A percentile compares a stretch with the other conserved stretches of the same genome.
phyloP scores from a whole-genome alignment of 2,888 invertebrate species.

The Masnerella sp. region DNA sequence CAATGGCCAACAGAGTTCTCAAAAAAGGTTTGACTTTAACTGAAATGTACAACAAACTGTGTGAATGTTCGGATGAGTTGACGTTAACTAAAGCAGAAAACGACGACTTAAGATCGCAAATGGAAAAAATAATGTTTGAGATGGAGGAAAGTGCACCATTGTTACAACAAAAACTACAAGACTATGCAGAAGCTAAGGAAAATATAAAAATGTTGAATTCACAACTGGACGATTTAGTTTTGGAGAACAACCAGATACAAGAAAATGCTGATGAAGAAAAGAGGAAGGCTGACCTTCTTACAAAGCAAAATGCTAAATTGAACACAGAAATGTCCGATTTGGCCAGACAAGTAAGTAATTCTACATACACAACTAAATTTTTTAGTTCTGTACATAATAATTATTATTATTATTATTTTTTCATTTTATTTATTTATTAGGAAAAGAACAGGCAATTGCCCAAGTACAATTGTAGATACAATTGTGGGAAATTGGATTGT shows the following conservation, averaged over 20 bases:
- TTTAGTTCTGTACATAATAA: too few species aligned
- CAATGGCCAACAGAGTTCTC: constrained; percentile 89
- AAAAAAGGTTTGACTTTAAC: constrained; percentile 94
- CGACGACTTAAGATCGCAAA: constrained; percentile 86
- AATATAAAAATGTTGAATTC: constrained; percentile 85
- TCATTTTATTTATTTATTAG: too few species aligned
- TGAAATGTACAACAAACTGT: constrained; percentile 93
- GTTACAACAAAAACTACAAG: constrained; percentile 88
- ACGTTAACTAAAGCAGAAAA: constrained; percentile 89
- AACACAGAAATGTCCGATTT: constrained; percentile 89
- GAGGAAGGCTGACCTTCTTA: constrained; percentile 83
- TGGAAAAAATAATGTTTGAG: constrained; percentile 90
- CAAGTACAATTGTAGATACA: too few species aligned
- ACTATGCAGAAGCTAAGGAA: constrained; percentile 87
- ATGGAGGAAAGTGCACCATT: constrained; percentile 93
- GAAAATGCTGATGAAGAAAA: constrained; percentile 85
- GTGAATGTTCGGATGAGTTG: constrained; percentile 87
- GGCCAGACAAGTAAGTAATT: constrained; percentile 89
- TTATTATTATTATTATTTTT: too few species aligned
- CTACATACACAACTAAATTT: too few species aligned
- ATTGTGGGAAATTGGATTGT: too few species aligned
- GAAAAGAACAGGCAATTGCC: too few species aligned
- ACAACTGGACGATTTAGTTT: constrained; percentile 84
- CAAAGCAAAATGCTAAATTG: constrained; percentile 87
- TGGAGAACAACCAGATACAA: constrained; percentile 85